A percentile compares a stretch with the other conserved stretches of the same genome.
These are phyloP conservation scores for Octonoba sinensis DNA, from an alignment of 2,888 invertebrate genomes.

Conservation along the genomic window DNA sequence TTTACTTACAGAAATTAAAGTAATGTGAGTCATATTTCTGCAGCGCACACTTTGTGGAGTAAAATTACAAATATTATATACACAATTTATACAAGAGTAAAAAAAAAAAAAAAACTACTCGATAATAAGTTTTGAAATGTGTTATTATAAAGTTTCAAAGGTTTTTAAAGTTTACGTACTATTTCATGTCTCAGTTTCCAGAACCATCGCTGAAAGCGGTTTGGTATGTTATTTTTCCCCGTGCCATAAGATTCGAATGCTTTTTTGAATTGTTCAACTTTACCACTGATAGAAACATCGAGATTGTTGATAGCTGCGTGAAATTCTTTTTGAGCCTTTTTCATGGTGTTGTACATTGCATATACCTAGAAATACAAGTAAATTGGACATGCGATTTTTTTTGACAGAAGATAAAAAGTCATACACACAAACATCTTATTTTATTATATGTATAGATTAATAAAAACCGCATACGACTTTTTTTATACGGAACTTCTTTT, in stretches of 20 bases:
- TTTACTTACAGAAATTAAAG: too few species aligned
- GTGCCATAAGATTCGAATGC: slow-evolving; percentile 54
- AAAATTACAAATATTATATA: neutral
- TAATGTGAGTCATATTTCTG: too few species aligned
- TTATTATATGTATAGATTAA: too few species aligned
- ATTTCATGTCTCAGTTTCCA: slow-evolving; percentile 55
- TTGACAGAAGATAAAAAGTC: too few species aligned
- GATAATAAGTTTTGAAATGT: neutral
- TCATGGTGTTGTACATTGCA: slow-evolving; percentile 17
- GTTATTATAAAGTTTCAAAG: too few species aligned
- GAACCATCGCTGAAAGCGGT: slow-evolving; percentile 56
- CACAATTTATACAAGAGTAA: neutral
- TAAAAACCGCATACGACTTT: neutral
- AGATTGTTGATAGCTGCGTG: slow-evolving; percentile 50
- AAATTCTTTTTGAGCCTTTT: slow-evolving; percentile 38
- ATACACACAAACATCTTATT: too few species aligned
- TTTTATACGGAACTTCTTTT: neutral
- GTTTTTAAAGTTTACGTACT: slow-evolving; percentile 16
- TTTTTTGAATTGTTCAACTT: slow-evolving; percentile 35
- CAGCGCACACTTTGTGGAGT: too few species aligned
- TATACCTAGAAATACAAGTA: slow-evolving; percentile 25
- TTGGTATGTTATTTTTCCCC: slow-evolving; percentile 50
- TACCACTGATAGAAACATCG: slow-evolving; percentile 46
- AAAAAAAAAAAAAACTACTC: neutral
- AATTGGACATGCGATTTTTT: neutral